These are phyloP conservation scores for Dynastes tityus DNA, from an alignment of 2,888 invertebrate species.

Conservation along the genomic window DNA sequence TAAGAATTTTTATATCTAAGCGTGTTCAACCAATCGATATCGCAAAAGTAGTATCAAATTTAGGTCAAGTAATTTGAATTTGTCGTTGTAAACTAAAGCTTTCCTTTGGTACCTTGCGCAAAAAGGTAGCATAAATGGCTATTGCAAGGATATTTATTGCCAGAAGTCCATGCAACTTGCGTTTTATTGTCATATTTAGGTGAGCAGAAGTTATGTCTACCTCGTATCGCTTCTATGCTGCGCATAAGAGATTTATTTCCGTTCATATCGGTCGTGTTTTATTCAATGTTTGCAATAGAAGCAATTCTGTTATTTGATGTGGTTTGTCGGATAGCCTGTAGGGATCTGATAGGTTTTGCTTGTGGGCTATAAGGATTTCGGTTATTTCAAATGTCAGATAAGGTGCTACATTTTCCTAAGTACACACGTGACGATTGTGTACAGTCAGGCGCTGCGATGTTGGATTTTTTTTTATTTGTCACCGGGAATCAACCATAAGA, in stretches of 20 bases:
- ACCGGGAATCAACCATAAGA: background rate
- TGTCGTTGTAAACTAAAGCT: slow-evolving; percentile 6
- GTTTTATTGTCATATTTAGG: slow-evolving; percentile 44
- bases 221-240: slow-evolving; percentile 20
- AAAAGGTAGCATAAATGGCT: slow-evolving; percentile 24
- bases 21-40: slow-evolving; percentile 13
- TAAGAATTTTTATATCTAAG: slow-evolving; percentile 29
- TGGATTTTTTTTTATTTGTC: background rate
- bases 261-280: slow-evolving; percentile 15
- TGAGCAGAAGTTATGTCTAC: slow-evolving; percentile 40
- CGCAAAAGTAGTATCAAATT: background rate
- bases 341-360: background rate
- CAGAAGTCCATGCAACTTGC: slow-evolving; percentile 28
- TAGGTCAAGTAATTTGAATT: slow-evolving; percentile 37
- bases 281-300: slow-evolving; percentile 25
- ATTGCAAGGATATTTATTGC: slow-evolving; percentile 38
- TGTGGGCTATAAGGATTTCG: background rate
- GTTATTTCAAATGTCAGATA: background rate
- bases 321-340: background rate
- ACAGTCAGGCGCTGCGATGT: background rate
- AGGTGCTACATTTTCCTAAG: background rate
- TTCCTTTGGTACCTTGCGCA: slow-evolving; percentile 8
- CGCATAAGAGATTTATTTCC: slow-evolving; percentile 23
- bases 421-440: background rate
- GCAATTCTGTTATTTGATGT: slow-evolving; percentile 4